Percentiles rank a stretch among this genome's conserved stretches.
These are phyloP conservation scores for Bos indicus DNA, from an alignment of 2,113 vertebrate genomes.

Conservation along the genomic window DNA sequence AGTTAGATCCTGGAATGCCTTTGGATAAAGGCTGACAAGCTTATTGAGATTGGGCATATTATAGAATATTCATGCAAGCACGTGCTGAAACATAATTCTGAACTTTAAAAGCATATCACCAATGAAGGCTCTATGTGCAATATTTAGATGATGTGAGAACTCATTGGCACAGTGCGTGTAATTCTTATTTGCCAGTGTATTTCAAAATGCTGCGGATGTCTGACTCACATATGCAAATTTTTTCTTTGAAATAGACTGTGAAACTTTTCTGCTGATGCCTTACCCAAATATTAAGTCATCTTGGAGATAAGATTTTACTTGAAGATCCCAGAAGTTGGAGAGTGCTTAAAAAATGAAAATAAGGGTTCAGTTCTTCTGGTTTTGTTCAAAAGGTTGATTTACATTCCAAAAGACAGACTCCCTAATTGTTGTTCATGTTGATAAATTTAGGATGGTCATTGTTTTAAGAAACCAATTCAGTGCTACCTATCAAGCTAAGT, in stretches of 20 bases:
- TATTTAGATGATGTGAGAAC: constrained; percentile 49
- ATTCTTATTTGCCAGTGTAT: constrained; percentile 43
- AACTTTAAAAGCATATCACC: constrained; percentile 1
- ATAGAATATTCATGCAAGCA: not conserved
- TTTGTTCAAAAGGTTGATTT: not conserved
- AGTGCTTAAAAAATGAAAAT: not conserved
- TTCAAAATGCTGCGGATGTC: constrained; percentile 42
- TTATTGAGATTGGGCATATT: not conserved
- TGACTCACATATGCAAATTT: constrained; percentile 49
- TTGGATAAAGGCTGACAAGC: constrained; percentile 17
- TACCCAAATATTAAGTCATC: constrained; percentile 27
- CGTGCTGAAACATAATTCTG: not conserved
- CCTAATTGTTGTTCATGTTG: not conserved
- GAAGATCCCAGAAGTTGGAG: not conserved
- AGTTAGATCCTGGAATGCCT: constrained; percentile 54
- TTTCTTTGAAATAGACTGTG: constrained; percentile 49
- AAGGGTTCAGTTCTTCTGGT: not conserved
- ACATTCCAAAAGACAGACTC: not conserved
- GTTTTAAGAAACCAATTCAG: not conserved
- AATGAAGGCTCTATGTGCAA: not conserved
- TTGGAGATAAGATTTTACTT: not conserved
- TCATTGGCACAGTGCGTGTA: not conserved
- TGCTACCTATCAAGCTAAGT: not conserved
- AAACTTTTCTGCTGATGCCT: not conserved
- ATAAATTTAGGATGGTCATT: not conserved